Evolutionary conservation across 1,140 invertebrate species (phyloP).

Genomic region (Drosophila setifemur): DNA sequence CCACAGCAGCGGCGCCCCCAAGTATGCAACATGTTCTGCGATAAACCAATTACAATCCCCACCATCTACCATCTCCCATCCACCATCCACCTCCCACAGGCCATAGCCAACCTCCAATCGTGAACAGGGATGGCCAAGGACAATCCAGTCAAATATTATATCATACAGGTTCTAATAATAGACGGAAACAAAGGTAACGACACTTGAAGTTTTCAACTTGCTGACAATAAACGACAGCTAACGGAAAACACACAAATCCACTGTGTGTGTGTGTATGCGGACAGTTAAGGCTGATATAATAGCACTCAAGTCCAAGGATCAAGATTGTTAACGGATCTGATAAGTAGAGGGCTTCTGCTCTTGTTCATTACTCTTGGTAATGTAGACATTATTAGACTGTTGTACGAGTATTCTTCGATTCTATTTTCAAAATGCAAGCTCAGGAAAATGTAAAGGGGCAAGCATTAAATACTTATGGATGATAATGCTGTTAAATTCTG

Average conservation of each 20-base stretch:
- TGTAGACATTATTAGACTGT: no score
- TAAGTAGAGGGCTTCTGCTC: no score
- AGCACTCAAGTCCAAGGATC: background rate
- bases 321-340: no score
- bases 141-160: slow-evolving; percentile 61
- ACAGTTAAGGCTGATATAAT: slow-evolving; percentile 11
- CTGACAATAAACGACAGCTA: slow-evolving; percentile 39
- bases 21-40: slow-evolving; percentile 52
- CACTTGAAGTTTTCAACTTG: slow-evolving; percentile 61
- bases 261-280: slow-evolving; percentile 5
- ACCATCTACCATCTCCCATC: slow-evolving; percentile 2
- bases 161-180: slow-evolving; percentile 55
- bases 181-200: slow-evolving; percentile 42
- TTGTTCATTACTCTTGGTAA: no score
- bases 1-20: slow-evolving; percentile 14
- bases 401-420: no score
- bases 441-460: no score
- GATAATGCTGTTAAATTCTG: no score
- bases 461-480: no score
- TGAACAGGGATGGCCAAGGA: slow-evolving; percentile 40
- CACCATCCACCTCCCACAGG: slow-evolving; percentile 5
- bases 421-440: no score
- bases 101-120: background rate
- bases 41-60: slow-evolving; percentile 22
- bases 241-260: slow-evolving; percentile 27